These are phyloP conservation scores for Lithosia quadra DNA, from an alignment of 2,888 invertebrate genomes.

Conservation along the genomic window DNA sequence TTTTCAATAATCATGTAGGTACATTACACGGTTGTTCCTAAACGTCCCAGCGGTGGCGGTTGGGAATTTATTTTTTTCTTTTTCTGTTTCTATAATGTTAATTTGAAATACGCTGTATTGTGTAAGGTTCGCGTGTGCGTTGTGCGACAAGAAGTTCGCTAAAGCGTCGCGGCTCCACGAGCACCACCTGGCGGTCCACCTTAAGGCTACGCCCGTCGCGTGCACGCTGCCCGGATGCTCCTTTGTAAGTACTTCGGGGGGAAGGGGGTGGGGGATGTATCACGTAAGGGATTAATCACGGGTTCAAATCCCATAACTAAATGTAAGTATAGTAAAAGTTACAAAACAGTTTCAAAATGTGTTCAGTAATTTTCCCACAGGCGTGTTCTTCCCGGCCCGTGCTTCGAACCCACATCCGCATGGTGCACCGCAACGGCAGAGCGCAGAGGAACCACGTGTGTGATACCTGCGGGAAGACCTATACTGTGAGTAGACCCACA, in stretches of 20 bases:
- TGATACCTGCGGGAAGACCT: constrained; percentile 73
- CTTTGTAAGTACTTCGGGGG: constrained; percentile 73
- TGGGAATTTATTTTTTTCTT: too few relatives aligned
- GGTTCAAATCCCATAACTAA: too few relatives aligned
- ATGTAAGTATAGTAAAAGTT: too few relatives aligned
- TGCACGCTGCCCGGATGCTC: constrained; percentile 64
- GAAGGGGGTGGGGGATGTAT: too few relatives aligned
- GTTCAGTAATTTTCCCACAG: constrained; percentile 44
- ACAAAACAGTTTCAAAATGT: too few relatives aligned
- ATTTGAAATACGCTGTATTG: too few relatives aligned
- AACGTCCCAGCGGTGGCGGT: too few relatives aligned
- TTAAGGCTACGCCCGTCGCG: constrained; percentile 66
- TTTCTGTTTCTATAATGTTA: too few relatives aligned
- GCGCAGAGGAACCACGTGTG: constrained; percentile 72
- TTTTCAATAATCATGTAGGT: too few relatives aligned
- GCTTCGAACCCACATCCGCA: constrained; percentile 70
- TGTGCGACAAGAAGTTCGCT: constrained; percentile 71
- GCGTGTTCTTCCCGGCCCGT: constrained; percentile 74
- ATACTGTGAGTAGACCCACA: constrained; percentile 60
- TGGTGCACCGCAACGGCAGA: constrained; percentile 60
- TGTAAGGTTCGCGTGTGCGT: constrained; percentile 68
- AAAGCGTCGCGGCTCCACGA: constrained; percentile 69
- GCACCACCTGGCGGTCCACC: constrained; percentile 73
- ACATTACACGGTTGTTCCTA: too few relatives aligned
- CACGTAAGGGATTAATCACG: too few relatives aligned